Evolutionary conservation across 2,888 invertebrate genomes (phyloP).

Genomic region (Brachycybe producta): DNA sequence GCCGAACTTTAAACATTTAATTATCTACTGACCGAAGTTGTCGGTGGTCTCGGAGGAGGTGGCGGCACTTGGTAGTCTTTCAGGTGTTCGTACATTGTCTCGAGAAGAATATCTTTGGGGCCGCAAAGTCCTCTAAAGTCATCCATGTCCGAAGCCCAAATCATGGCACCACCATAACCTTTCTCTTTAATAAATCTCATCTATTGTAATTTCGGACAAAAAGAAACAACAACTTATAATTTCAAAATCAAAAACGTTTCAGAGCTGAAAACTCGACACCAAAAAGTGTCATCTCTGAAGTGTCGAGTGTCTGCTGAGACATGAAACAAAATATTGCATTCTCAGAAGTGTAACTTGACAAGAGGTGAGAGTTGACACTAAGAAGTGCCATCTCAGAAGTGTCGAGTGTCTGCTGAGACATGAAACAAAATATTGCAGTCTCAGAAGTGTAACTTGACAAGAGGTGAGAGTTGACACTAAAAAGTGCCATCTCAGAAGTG

Average conservation of each 20-base stretch:
- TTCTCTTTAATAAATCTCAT: constrained; percentile 75
- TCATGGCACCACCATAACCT: constrained; percentile 78
- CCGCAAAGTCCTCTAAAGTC: constrained; percentile 70
- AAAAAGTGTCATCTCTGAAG: background rate
- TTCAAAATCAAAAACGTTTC: background rate
- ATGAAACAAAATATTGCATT: too few species aligned
- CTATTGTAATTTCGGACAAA: constrained; percentile 25
- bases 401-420: too few species aligned
- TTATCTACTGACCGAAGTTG: constrained; percentile 14
- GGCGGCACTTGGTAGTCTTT: constrained; percentile 47
- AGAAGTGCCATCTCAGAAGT: too few species aligned
- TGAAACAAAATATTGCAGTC: too few species aligned
- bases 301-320: too few species aligned
- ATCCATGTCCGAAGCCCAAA: constrained; percentile 86
- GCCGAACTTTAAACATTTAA: background rate
- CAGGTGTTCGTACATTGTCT: constrained; percentile 59
- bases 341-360: too few species aligned
- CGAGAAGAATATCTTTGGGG: constrained; percentile 56
- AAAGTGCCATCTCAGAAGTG: too few species aligned
- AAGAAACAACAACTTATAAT: background rate
- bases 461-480: too few species aligned
- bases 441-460: too few species aligned
- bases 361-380: too few species aligned
- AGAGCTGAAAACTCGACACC: background rate
- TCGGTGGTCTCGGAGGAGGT: constrained; percentile 37